Percentiles rank a stretch among this genome's conserved stretches.
These are phyloP conservation scores for Ischnus inquisitorius DNA, from an alignment of 2,888 invertebrate genomes.

Conservation along the genomic window DNA sequence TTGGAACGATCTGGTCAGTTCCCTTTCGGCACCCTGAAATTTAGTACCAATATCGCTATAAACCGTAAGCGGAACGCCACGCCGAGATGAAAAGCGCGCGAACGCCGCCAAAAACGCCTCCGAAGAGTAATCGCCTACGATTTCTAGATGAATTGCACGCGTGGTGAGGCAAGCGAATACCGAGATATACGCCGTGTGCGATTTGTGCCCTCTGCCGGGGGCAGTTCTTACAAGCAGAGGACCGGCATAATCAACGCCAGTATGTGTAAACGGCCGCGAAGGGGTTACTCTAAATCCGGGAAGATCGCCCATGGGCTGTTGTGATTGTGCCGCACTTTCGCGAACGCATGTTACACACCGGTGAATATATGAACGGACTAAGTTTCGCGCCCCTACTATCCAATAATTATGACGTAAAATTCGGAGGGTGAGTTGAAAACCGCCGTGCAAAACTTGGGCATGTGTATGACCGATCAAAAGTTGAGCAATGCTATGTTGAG, in stretches of 20 bases:
- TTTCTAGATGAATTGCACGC: slow-evolving; percentile 73
- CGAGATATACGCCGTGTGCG: slow-evolving; percentile 68
- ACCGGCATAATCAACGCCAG: slow-evolving; percentile 79
- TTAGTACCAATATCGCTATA: slow-evolving; percentile 74
- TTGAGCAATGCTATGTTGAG: slow-evolving; percentile 39
- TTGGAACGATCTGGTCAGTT: slow-evolving; percentile 35
- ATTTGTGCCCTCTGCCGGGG: slow-evolving; percentile 50
- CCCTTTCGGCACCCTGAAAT: slow-evolving; percentile 70
- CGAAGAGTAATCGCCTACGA: slow-evolving; percentile 68
- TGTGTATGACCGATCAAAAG: slow-evolving; percentile 66
- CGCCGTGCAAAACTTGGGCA: slow-evolving; percentile 68
- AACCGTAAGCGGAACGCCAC: slow-evolving; percentile 66
- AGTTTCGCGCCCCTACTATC: slow-evolving; percentile 73
- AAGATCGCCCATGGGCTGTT: slow-evolving; percentile 78
- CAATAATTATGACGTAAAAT: slow-evolving; percentile 71
- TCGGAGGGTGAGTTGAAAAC: slow-evolving; percentile 65
- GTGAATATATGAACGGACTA: slow-evolving; percentile 67
- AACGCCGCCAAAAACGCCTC: slow-evolving; percentile 70
- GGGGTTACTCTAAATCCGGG: slow-evolving; percentile 75
- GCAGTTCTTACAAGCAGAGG: slow-evolving; percentile 69
- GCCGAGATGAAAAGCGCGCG: slow-evolving; percentile 67
- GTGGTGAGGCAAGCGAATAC: slow-evolving; percentile 74
- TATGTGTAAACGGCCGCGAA: slow-evolving; percentile 73
- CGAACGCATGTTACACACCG: slow-evolving; percentile 77
- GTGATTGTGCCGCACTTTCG: slow-evolving; percentile 57